Evolutionary conservation across 2,113 vertebrate genomes (phyloP).

Genomic region (Burhinus oedicnemus): DNA sequence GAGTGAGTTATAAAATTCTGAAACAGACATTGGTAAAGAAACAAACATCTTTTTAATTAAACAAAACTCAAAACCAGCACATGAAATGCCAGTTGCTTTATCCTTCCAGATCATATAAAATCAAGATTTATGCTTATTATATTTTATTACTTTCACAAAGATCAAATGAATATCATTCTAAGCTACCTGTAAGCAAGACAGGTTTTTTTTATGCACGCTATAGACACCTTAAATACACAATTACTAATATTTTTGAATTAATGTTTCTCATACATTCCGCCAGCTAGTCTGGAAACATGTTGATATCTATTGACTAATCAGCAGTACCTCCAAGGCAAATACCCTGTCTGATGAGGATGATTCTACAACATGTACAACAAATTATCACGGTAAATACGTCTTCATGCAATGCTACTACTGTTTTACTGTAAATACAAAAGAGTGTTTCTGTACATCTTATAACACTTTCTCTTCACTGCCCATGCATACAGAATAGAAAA

Average conservation of each 20-base stretch:
- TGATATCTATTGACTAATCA: slow-evolving; percentile 1
- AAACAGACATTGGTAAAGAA: background rate
- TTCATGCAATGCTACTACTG: background rate
- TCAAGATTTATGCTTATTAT: background rate
- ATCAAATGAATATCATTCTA: background rate
- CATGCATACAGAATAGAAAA: background rate
- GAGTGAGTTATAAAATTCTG: background rate
- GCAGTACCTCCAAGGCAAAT: background rate
- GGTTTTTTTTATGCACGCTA: background rate
- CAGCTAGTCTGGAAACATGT: background rate
- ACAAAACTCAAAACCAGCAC: background rate
- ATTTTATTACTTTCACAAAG: background rate
- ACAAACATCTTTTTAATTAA: background rate
- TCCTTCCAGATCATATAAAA: background rate
- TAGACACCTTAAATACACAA: background rate
- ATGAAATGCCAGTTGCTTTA: background rate
- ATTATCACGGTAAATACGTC: background rate
- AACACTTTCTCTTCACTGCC: background rate
- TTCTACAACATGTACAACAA: slow-evolving; percentile 13
- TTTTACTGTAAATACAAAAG: background rate
- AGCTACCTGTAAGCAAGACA: background rate
- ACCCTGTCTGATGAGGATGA: background rate
- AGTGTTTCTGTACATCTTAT: background rate
- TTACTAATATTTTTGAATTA: background rate
- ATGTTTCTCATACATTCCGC: background rate